Percentiles rank a stretch among this genome's conserved stretches.
Evolutionary conservation across 2,113 vertebrate genomes (phyloP).

Genomic region (Petrocephalus microphthalmus): DNA sequence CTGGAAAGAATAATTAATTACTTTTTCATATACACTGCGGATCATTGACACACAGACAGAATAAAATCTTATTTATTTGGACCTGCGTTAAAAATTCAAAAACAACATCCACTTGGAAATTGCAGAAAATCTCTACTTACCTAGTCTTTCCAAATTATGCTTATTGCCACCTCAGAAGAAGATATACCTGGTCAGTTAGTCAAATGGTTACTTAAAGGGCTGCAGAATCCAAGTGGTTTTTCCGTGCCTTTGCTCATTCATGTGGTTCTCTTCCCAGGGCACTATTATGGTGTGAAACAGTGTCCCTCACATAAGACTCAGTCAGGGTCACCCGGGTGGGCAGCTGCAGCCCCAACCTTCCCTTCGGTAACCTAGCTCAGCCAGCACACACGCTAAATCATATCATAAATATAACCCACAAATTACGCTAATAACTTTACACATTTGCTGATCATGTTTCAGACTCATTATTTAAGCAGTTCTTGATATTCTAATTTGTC

Average conservation of each 20-base stretch:
- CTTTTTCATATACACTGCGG: neutral
- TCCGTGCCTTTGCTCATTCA: constrained; percentile 1
- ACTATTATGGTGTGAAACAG: constrained; percentile 14
- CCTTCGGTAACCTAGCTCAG: neutral
- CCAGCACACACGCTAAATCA: neutral
- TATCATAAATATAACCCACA: neutral
- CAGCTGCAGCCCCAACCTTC: constrained; percentile 7
- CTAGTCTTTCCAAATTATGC: neutral
- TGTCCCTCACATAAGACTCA: constrained; percentile 17
- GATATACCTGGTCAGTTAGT: neutral
- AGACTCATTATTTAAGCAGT: neutral
- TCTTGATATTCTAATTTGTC: neutral
- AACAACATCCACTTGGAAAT: neutral
- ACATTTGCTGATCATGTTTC: neutral
- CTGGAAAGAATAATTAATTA: neutral
- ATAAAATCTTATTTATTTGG: neutral
- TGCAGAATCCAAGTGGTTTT: neutral
- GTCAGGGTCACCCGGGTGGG: neutral
- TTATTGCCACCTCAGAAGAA: neutral
- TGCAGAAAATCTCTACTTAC: constrained; percentile 4
- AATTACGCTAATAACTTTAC: neutral
- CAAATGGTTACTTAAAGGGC: neutral
- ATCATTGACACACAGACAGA: neutral
- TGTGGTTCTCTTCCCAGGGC: neutral
- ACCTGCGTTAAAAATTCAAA: neutral